These are phyloP conservation scores for Clytia hemisphaerica DNA, from an alignment of 30 jellyfish, hydroid and myxozoan species.

Conservation along the genomic window DNA sequence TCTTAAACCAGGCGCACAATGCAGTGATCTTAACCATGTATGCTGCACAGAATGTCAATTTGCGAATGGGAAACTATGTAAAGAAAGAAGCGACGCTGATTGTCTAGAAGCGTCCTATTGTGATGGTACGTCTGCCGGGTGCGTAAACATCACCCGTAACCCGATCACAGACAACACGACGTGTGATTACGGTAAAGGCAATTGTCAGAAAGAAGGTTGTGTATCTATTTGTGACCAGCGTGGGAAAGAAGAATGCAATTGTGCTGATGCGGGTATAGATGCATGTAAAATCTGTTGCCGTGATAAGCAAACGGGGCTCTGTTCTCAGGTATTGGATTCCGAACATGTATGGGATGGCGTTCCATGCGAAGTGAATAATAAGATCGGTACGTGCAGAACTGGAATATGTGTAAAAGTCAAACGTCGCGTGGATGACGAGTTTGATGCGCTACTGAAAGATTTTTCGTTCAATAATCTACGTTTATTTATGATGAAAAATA, in stretches of 20 bases:
- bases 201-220: constrained; percentile 58
- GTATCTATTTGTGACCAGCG: constrained; percentile 49
- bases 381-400: constrained; percentile 4
- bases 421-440: constrained; percentile 54
- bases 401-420: constrained; percentile 54
- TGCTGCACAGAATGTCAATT: constrained; percentile 67
- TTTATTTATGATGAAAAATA: constrained; percentile 73
- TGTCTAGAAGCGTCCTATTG: constrained; percentile 73
- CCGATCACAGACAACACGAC: constrained; percentile 23
- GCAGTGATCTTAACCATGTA: constrained; percentile 64
- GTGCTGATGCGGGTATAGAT: constrained; percentile 54
- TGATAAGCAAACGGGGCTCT: no score
- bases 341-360: no score
- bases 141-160: constrained; percentile 57
- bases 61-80: constrained; percentile 55
- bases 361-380: neutral
- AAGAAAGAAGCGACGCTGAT: constrained; percentile 48
- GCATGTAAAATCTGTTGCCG: constrained; percentile 79
- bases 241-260: constrained; percentile 33
- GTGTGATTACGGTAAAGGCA: constrained; percentile 43
- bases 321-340: no score
- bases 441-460: constrained; percentile 40
- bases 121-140: constrained; percentile 41
- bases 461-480: constrained; percentile 80
- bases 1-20: constrained; percentile 13